Evolutionary conservation across 1,140 invertebrate genomes (phyloP), one percentile per base, ranked within the genome.

Genomic region (Amyelois transitella): DNA sequence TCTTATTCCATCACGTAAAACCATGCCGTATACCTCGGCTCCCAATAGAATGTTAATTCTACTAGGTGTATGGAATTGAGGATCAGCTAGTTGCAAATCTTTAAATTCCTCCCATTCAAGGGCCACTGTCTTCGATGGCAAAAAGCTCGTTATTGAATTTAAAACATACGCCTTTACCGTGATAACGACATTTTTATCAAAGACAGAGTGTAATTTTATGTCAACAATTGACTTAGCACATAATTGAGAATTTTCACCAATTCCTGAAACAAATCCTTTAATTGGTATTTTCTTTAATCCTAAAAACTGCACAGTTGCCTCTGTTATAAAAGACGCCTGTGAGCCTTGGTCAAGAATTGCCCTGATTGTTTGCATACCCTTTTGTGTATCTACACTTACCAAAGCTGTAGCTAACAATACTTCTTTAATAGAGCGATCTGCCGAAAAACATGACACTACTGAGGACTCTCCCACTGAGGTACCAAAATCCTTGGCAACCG

Each of bases 341-440:
- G 65, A 67, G 2, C 61, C 65, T 58, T 64, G 62, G 18, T 67
- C 65, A 25, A 58, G 2, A 14, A 64, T 53, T n/a, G 55, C 43
- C 50, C 63, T 53, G 18, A 65, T 14, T 19, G 53, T 6, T 12
- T 48, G 20, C 5, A 18, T 24, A 25, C 48, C 54, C 18, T 18
- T 58, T 20, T 38, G 54, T 24, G 66, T 53, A 19, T 48, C 22
- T 21, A 51, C 60, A 8, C 58, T 57, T 12, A 69, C 54, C 25
- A 72, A 59, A 12, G 60, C 62, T 12, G 62, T 71, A 12, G 62
- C 57, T 32, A 70, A 54, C 43, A 67, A 51, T 4, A 67, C 62
- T 22, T 71, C 53, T 8, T 53, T 58, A 24, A 43, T 17, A n/a
- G 38, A 6, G 21, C 7, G 21, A 18, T 32, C 22, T 43, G 55